Conservation (phyloP, 2,797 vertebrate species). For the Gymnopithys bicolor region DNA sequence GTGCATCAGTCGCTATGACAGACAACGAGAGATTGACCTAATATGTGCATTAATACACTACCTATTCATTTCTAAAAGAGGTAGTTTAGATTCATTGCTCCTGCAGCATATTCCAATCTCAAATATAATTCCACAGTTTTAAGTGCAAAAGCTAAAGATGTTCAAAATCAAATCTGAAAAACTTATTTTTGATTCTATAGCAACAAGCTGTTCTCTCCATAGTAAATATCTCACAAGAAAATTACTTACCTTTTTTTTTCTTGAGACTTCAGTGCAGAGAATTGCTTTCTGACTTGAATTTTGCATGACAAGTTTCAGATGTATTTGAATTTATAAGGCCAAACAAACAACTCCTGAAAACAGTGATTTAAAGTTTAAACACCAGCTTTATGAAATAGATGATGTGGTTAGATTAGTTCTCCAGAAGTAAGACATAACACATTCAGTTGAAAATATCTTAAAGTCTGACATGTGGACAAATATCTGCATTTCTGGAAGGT, state of each 20-base stretch:
- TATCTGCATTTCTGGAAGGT: background rate
- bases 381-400: background rate
- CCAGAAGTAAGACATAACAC: background rate
- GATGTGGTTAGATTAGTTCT: background rate
- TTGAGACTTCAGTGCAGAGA: background rate
- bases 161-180: slow-evolving; percentile 55
- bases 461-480: slow-evolving; percentile 2
- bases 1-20: background rate
- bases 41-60: background rate
- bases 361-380: slow-evolving; percentile 2
- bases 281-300: background rate
- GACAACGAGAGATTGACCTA: background rate
- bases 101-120: background rate
- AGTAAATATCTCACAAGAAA: background rate
- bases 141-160: background rate
- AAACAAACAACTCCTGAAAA: slow-evolving; percentile 15
- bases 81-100: background rate
- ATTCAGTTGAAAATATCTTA: background rate
- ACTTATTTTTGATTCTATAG: slow-evolving; percentile 16
- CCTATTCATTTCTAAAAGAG: background rate
- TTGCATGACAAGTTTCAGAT: background rate
- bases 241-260: background rate
- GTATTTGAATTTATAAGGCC: slow-evolving; percentile 1
- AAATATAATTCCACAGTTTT: background rate
- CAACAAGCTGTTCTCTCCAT: background rate